A percentile compares a stretch with the other conserved stretches of the same genome.
Conservation (phyloP, 1,140 invertebrate genomes). For the Vollenhovia emeryi region DNA sequence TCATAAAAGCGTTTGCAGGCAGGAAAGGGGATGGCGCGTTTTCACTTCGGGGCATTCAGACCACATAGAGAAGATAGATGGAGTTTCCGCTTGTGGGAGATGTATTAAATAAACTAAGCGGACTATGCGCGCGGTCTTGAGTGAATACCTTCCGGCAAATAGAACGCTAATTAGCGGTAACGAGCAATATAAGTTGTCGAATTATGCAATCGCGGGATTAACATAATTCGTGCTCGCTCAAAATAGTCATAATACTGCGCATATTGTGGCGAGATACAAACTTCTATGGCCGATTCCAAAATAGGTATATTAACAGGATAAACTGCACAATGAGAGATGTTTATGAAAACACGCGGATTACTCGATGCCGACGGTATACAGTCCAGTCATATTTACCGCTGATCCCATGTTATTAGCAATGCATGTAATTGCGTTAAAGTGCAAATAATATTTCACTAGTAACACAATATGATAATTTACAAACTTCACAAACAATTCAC, state of each 20-base stretch:
- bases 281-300: slow-evolving; percentile 7
- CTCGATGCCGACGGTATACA: neutral
- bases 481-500: neutral
- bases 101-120: slow-evolving; percentile 58
- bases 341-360: slow-evolving; percentile 36
- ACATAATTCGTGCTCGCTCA: slow-evolving; percentile 32
- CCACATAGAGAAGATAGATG: slow-evolving; percentile 39
- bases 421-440: neutral
- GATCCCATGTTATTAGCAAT: neutral
- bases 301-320: slow-evolving; percentile 13
- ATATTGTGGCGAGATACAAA: slow-evolving; percentile 26
- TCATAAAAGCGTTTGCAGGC: slow-evolving; percentile 7
- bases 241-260: slow-evolving; percentile 33
- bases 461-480: neutral
- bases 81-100: slow-evolving; percentile 51
- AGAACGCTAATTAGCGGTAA: slow-evolving; percentile 52
- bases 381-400: neutral
- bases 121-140: slow-evolving; percentile 46
- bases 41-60: slow-evolving; percentile 50
- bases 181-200: slow-evolving; percentile 59
- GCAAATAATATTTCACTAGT: neutral
- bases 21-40: neutral
- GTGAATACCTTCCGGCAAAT: slow-evolving; percentile 47
- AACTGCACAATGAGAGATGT: slow-evolving; percentile 24
- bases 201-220: slow-evolving; percentile 39